phyloP scores from a whole-genome alignment of 2,888 invertebrate species.

The Orthosia gothica region DNA sequence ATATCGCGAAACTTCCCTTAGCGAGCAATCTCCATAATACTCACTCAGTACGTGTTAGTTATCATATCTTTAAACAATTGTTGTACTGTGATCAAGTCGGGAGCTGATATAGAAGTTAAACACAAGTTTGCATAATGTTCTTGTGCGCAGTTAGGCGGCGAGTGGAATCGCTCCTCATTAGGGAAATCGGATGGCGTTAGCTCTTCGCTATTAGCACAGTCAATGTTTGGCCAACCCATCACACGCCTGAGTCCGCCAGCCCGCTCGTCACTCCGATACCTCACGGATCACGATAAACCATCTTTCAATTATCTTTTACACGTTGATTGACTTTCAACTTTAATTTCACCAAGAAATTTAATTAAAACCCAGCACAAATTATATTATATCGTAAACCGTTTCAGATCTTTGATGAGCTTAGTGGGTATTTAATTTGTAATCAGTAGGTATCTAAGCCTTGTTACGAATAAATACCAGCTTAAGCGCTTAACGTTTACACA shows the following conservation, averaged over 20 bases:
- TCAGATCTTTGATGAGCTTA: constrained; percentile 60
- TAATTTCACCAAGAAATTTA: constrained; percentile 63
- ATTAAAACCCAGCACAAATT: constrained; percentile 62
- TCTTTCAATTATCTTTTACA: constrained; percentile 71
- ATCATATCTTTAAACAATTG: constrained; percentile 74
- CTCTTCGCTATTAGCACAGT: constrained; percentile 88
- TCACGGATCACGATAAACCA: constrained; percentile 62
- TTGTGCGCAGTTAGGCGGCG: constrained; percentile 78
- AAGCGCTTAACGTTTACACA: constrained; percentile 56
- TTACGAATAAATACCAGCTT: constrained; percentile 58
- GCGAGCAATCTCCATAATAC: constrained; percentile 58
- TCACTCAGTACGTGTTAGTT: constrained; percentile 59
- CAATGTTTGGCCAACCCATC: constrained; percentile 88
- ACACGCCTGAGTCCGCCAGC: constrained; percentile 64
- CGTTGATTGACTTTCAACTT: constrained; percentile 68
- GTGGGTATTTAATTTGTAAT: constrained; percentile 61
- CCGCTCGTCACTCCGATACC: constrained; percentile 77
- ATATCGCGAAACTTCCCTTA: constrained; percentile 50
- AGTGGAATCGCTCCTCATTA: constrained; percentile 87
- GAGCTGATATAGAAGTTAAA: constrained; percentile 87
- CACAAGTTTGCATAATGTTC: constrained; percentile 89
- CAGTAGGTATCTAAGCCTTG: constrained; percentile 56
- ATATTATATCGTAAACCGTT: constrained; percentile 58
- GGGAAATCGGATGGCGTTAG: constrained; percentile 88
- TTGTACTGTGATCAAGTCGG: constrained; percentile 83